Percentiles rank a stretch among this genome's conserved stretches.
These are phyloP conservation scores for Metellina segmentata DNA, from an alignment of 2,888 invertebrate genomes.

Conservation along the genomic window DNA sequence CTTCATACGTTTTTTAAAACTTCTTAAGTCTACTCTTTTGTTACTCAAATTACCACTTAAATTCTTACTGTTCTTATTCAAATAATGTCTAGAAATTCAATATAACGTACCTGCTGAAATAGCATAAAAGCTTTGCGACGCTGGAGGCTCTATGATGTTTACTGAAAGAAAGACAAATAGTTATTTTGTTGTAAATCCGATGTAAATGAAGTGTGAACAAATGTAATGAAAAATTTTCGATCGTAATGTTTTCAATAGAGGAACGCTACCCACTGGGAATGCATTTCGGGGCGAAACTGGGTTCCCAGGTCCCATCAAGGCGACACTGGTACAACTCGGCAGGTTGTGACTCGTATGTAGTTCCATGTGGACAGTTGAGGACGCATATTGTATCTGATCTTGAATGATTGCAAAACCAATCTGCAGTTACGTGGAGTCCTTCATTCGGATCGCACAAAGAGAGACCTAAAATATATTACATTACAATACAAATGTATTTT, in stretches of 20 bases:
- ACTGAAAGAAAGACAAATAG: constrained; percentile 38
- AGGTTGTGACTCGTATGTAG: constrained; percentile 85
- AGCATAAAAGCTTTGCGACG: constrained; percentile 9
- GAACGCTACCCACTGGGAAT: constrained; percentile 74
- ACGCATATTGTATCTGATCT: constrained; percentile 84
- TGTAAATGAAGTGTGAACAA: background rate
- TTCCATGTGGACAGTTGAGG: constrained; percentile 86
- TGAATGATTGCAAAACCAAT: constrained; percentile 87
- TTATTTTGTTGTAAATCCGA: background rate
- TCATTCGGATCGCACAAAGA: constrained; percentile 85
- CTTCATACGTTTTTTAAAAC: background rate
- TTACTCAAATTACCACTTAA: too few relatives aligned
- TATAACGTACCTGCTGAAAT: constrained; percentile 33
- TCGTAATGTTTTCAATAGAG: background rate
- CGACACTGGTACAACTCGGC: constrained; percentile 86
- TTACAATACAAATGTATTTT: too few relatives aligned
- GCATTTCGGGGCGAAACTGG: constrained; percentile 88
- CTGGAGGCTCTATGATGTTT: constrained; percentile 61
- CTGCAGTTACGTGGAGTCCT: constrained; percentile 87
- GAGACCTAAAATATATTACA: constrained; percentile 82
- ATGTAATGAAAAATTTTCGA: background rate
- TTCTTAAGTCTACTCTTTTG: too few relatives aligned
- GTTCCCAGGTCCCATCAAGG: constrained; percentile 86
- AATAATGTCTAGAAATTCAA: background rate
- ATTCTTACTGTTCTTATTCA: background rate